phyloP scores from a whole-genome alignment of 2,113 vertebrate species.

The Rhadina sibilatrix region DNA sequence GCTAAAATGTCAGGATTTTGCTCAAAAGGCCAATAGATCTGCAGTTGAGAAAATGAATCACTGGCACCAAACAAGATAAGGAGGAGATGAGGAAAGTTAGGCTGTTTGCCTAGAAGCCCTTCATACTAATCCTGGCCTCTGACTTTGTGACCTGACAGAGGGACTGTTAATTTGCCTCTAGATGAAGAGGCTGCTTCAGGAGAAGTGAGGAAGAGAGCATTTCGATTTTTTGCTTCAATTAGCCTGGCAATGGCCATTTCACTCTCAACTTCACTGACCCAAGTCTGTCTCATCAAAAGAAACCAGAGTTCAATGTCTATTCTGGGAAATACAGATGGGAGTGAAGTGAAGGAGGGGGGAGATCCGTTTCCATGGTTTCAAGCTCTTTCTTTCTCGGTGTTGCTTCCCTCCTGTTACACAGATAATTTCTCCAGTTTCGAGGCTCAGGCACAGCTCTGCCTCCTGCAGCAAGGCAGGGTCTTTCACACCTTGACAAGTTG shows the following conservation, averaged over 20 bases:
- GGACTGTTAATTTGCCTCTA: not conserved
- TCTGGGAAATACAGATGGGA: slow-evolving; percentile 62
- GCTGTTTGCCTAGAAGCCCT: not conserved
- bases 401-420: slow-evolving; percentile 37
- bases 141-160: not conserved
- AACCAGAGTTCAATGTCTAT: slow-evolving; percentile 55
- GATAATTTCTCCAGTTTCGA: not conserved
- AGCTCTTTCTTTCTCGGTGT: not conserved
- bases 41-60: slow-evolving; percentile 3
- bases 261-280: slow-evolving; percentile 27
- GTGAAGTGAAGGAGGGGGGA: slow-evolving; percentile 6
- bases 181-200: not conserved
- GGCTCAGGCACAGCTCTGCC: not conserved
- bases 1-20: not conserved
- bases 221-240: not conserved
- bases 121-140: not conserved
- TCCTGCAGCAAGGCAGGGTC: not conserved
- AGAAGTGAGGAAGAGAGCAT: not conserved
- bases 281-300: slow-evolving; percentile 44
- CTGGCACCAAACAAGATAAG: slow-evolving; percentile 5
- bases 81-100: slow-evolving; percentile 12
- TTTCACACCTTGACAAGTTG: not conserved
- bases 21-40: not conserved
- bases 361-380: slow-evolving; percentile 68
- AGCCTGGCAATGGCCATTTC: not conserved